phyloP scores from a whole-genome alignment of 2,888 invertebrate species.

The Drosophila macrospina region DNA sequence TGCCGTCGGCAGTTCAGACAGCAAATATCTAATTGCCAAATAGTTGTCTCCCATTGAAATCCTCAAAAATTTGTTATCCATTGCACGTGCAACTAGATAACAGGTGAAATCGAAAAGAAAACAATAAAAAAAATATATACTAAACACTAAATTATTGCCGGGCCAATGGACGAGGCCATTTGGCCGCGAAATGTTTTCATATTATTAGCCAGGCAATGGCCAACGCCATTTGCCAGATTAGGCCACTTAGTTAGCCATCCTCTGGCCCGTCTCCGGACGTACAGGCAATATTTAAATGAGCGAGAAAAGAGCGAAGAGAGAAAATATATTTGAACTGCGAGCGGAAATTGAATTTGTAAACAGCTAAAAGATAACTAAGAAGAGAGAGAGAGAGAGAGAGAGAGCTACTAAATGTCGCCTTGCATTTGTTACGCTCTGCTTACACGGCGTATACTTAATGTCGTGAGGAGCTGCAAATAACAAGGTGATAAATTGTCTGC shows the following conservation, averaged over 20 bases:
- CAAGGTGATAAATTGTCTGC: slow-evolving; percentile 68
- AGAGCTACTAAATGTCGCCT: slow-evolving; percentile 61
- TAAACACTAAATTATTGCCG: slow-evolving; percentile 36
- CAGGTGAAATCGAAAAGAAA: slow-evolving; percentile 20
- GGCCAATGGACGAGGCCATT: slow-evolving; percentile 59
- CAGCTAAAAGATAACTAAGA: slow-evolving; percentile 23
- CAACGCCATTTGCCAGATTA: slow-evolving; percentile 71
- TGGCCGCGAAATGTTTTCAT: slow-evolving; percentile 66
- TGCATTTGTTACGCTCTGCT: slow-evolving; percentile 64
- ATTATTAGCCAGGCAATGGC: slow-evolving; percentile 47
- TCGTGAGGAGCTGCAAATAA: slow-evolving; percentile 45
- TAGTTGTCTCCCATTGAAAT: slow-evolving; percentile 3
- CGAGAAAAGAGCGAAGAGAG: slow-evolving; percentile 47
- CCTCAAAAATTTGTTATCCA: slow-evolving; percentile 25
- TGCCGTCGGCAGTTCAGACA: slow-evolving; percentile 18
- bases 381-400: not conserved
- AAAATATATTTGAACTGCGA: slow-evolving; percentile 22
- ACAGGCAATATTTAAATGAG: slow-evolving; percentile 75
- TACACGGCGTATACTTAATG: slow-evolving; percentile 62
- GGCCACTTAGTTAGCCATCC: slow-evolving; percentile 66
- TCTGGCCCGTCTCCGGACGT: not conserved
- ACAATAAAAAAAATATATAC: slow-evolving; percentile 25
- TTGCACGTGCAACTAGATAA: slow-evolving; percentile 43
- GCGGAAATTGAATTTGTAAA: slow-evolving; percentile 79
- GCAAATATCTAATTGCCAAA: slow-evolving; percentile 55